phyloP scores from a whole-genome alignment of 2,797 vertebrate genomes.

The Helostoma temminkii region DNA sequence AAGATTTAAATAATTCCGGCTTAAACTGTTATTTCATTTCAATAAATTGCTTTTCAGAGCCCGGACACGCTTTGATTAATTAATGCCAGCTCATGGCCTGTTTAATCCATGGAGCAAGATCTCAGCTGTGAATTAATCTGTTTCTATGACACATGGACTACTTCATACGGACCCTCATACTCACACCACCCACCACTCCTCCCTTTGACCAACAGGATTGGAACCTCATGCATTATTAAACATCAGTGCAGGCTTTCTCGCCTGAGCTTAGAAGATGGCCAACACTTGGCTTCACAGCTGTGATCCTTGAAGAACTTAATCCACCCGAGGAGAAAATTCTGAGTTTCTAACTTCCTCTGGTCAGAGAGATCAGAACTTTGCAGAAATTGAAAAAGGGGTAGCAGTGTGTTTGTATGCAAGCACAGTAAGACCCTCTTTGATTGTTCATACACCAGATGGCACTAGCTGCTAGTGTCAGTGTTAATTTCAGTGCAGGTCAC shows the following conservation, averaged over 20 bases:
- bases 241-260: conserved; percentile 67
- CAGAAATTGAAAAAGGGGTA: conserved; percentile 29
- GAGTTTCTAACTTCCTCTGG: conserved; percentile 1
- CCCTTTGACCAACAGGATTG: conserved; percentile 43
- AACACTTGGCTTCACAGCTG: conserved; percentile 12
- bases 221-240: conserved; percentile 76
- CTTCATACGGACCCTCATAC: conserved; percentile 13
- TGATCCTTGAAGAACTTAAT: conserved; percentile 32
- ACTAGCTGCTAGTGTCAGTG: conserved; percentile 63
- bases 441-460: conserved; percentile 71
- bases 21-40: conserved; percentile 58
- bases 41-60: conserved; percentile 55
- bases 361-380: conserved; percentile 34
- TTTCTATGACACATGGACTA: conserved; percentile 18
- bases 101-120: conserved; percentile 52
- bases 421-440: conserved; percentile 50
- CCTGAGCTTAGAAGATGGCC: conserved; percentile 46
- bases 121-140: conserved; percentile 36
- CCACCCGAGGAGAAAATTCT: neutral
- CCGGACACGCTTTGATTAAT: conserved; percentile 58
- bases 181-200: conserved; percentile 8
- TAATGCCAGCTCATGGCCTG: conserved; percentile 52
- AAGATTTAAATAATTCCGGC: conserved; percentile 58
- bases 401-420: conserved; percentile 17
- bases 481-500: conserved; percentile 61